phyloP scores from a whole-genome alignment of 2,888 invertebrate species.

The Scaptodrosophila latifasciaeformis region DNA sequence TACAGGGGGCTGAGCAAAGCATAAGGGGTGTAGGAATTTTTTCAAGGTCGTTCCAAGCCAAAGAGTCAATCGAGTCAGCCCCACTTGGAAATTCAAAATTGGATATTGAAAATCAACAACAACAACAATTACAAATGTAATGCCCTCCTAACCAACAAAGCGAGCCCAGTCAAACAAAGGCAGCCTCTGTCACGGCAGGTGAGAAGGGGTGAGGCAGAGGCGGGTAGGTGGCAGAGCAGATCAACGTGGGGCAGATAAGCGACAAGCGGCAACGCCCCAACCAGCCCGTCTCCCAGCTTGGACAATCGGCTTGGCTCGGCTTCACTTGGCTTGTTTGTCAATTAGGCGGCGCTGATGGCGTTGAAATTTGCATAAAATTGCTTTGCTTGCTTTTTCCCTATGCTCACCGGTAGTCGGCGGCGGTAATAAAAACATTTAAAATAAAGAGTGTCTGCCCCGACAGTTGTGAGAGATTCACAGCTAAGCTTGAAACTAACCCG shows the following conservation, averaged over 20 bases:
- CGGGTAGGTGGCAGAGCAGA: constrained; percentile 12
- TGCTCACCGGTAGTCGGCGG: neutral
- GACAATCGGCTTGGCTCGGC: no score
- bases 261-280: constrained; percentile 22
- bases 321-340: constrained; percentile 44
- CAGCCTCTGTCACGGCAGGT: neutral
- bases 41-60: constrained; percentile 61
- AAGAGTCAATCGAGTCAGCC: no score
- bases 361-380: constrained; percentile 26
- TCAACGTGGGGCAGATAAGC: no score
- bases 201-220: neutral
- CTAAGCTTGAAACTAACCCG: no score
- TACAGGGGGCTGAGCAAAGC: constrained; percentile 29
- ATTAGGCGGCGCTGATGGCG: constrained; percentile 7
- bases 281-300: constrained; percentile 10
- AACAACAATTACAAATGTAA: neutral
- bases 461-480: no score
- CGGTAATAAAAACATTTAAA: constrained; percentile 19
- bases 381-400: neutral
- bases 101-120: constrained; percentile 36
- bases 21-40: neutral
- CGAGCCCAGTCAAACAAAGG: constrained; percentile 19
- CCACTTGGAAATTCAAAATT: constrained; percentile 38
- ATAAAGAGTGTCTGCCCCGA: no score
- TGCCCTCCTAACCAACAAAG: no score